Evolutionary conservation across 2,797 vertebrate genomes (phyloP), one percentile per base, ranked within the genome.

Genomic region (Chaetodon trifasciatus): DNA sequence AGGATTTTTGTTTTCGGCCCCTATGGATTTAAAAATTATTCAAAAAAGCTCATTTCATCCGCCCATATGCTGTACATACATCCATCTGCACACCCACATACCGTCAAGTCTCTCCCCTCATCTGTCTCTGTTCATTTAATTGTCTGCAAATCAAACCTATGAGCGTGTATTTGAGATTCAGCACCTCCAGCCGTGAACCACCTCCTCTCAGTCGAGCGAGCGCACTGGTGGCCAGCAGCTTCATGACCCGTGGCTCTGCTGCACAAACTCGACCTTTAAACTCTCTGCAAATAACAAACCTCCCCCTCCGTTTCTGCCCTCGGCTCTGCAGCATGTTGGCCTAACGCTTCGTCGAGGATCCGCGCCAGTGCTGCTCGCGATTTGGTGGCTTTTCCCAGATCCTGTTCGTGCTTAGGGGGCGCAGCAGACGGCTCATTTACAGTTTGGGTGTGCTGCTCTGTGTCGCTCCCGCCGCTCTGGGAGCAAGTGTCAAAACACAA

Each of bases 401-500:
- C 65, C 78, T 53, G 75, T 74, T 58, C 42, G 71, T 69, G 86
- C 74, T 83, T 23, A 23, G 70, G 58, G 60, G 47, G 52, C 10
- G 28, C 74, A 78, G 69, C 81, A 92, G 88, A 88, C 69, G 65
- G 85, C 86, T 90, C 82, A 60, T 91, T 93, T 88, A 84, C 92
- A 92, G 92, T 89, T 88, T 82, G 88, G 60, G 57, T 86, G 83
- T 57, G 87, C 76, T 68, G 82, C 76, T 85, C 83, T 6, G 83
- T 89, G 90, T 83, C 78, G 67, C 85, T 87, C 76, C 88, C 85
- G 83, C 84, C 76, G 76, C 88, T 83, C 49, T 42, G 83, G 84
- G 87, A 87, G 84, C 86, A 84, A 78, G 90, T 90, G 93, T 93
- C 88, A 89, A 90, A 93, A 90, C 72, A 86, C 86, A 63, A 82